phyloP scores from a whole-genome alignment of 2,113 vertebrate genomes.

The Daubentonia madagascariensis region DNA sequence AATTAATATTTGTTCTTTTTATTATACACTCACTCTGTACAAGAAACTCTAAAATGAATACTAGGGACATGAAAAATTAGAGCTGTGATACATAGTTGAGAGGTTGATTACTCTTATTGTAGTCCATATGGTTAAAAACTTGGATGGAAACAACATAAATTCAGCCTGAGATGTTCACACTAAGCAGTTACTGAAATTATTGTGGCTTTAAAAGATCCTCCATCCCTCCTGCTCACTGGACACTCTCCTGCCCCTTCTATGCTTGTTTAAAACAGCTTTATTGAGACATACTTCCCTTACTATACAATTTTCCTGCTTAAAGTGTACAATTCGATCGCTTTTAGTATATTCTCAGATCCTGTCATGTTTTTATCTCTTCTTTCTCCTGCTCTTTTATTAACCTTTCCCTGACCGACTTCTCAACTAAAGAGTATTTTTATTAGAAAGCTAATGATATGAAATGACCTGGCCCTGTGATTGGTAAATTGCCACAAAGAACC shows the following conservation, averaged over 20 bases:
- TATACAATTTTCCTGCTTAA: not conserved
- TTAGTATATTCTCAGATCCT: not conserved
- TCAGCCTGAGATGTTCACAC: not conserved
- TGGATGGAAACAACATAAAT: not conserved
- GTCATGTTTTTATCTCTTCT: slow-evolving; percentile 22
- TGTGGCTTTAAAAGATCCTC: not conserved
- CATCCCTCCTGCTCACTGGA: not conserved
- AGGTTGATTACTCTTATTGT: not conserved
- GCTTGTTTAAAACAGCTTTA: not conserved
- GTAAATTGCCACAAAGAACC: slow-evolving; percentile 24
- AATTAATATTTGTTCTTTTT: not conserved
- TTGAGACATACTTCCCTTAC: not conserved
- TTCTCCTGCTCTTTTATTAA: not conserved
- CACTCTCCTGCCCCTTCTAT: not conserved
- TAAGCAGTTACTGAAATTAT: not conserved
- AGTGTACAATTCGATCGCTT: not conserved
- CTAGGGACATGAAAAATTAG: not conserved
- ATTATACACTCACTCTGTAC: not conserved
- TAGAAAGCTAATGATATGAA: slow-evolving; percentile 56
- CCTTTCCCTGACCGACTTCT: slow-evolving; percentile 35
- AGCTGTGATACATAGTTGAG: not conserved
- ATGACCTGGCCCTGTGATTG: not conserved
- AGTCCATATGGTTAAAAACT: not conserved
- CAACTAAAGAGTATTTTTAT: slow-evolving; percentile 44
- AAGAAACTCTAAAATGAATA: not conserved